Evolutionary conservation across 2,797 vertebrate genomes (phyloP).

Genomic region (Anolis apletophallus): DNA sequence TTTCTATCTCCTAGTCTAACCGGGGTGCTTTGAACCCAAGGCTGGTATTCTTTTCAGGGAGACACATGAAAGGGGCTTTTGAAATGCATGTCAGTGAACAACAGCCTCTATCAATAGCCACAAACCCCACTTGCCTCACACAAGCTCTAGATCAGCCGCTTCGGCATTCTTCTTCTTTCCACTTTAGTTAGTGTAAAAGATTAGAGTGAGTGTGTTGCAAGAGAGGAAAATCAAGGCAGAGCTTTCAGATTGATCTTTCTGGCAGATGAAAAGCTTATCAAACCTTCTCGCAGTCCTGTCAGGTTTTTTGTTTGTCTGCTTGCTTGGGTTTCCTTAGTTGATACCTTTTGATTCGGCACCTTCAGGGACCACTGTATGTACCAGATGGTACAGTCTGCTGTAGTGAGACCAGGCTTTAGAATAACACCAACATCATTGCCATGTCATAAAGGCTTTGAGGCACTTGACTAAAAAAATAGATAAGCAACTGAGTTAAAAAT

Average conservation of each 20-base stretch:
- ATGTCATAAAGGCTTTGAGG: neutral
- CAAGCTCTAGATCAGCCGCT: slow-evolving; percentile 5
- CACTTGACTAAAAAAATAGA: neutral
- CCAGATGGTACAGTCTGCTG: neutral
- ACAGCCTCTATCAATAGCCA: slow-evolving; percentile 34
- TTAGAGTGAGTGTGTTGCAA: slow-evolving; percentile 28
- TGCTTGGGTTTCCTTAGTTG: neutral
- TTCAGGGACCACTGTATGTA: neutral
- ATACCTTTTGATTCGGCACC: neutral
- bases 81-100: slow-evolving; percentile 40
- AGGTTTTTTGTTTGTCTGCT: neutral
- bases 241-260: neutral
- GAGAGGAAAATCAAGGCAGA: slow-evolving; percentile 9
- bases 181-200: neutral
- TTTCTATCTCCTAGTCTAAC: neutral
- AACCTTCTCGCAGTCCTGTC: neutral
- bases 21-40: slow-evolving; percentile 40
- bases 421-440: neutral
- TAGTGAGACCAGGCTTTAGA: neutral
- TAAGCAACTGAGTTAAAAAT: neutral
- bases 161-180: slow-evolving; percentile 32
- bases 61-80: slow-evolving; percentile 27
- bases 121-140: slow-evolving; percentile 17
- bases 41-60: slow-evolving; percentile 12
- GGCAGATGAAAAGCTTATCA: slow-evolving; percentile 10